Base-by-base conservation (phyloP, 2,113 vertebrate species). In the Neomonachus schauinslandi region DNA sequence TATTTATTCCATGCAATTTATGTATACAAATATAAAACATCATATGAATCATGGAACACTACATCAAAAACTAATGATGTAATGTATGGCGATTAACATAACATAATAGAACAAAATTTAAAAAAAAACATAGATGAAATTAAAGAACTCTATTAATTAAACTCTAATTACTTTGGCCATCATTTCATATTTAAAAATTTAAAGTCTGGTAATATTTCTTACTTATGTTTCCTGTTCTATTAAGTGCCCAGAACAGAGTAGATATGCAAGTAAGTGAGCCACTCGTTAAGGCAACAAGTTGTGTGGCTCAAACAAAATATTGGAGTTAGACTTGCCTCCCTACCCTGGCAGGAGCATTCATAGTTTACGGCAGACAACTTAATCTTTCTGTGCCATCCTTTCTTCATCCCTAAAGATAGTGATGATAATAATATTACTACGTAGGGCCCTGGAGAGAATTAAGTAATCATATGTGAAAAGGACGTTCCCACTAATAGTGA, bases 341-440 rank as follows among this genome's bases (percentile, higher is more conserved):
- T 42, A 87, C 2, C 36, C 36, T 15, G 14, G 49, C 0, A 14
- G 72, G 94, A 82, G 82, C 9, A 67, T 39, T 92, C 36, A 79
- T 26, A 57, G 24, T 59, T 82, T 59, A 18, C 55, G 67, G 22
- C 9, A n/a, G 4, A 26, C 7, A 67, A 19, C n/a, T 93, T 80
- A 65, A 92, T 96, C 67, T 90, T 94, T 74, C 84, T 93, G 36
- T 90, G 2, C 15, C 22, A 67, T 59, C 61, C 55, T 92, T 89
- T 72, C 67, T 61, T 94, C 31, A 79, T 55, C 51, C 10, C 22
- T 42, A 69, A 71, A 92, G 79, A 49, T 12, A 67, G 74, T 82
- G 61, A 65, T 46, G 61, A 59, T 46, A 72, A 85, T 61, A 59
- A 21, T 85, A 86, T 74, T 82, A 42, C 3, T 26, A 79, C 53